Evolutionary conservation across 1,140 invertebrate species (phyloP), one percentile per base, ranked within the genome.

Genomic region (Tribolium castaneum): DNA sequence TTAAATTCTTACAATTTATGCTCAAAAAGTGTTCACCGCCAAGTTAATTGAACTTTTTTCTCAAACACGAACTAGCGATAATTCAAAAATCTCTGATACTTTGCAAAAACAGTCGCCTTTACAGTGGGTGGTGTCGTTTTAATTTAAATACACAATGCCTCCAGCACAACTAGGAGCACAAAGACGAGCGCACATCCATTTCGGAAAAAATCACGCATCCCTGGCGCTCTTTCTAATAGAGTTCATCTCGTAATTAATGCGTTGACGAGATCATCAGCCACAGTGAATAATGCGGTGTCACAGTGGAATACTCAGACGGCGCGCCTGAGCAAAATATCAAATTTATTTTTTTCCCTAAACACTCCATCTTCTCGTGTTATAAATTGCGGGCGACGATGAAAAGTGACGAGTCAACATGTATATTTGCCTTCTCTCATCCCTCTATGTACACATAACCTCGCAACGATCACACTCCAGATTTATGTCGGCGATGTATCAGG

Each of bases 321-420:
- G 16, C 39, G 71, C 25, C 45, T 54, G 71, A 54, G 49, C 71
- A 52, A 52, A 73, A 73, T 73, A 73, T 73, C 71, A 73, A 73
- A 73, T 73, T 73, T 73, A 52, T 51, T 73, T 73, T 73, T 45
- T 73, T 73, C 34, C 49, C 25, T 73, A 30, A 73, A 73, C 49
- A 73, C 71, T 73, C 71, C 45, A 73, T 73, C 71, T 73, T 73
- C 71, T 13, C n/a, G 45, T 6, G 14, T 49, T 73, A 54, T 73
- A 54, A 73, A 73, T 73, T 73, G 71, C 49, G 71, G 49, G 52
- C 52, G 71, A 73, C 71, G 71, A 73, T 73, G 71, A 73, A 73
- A 73, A 73, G 71, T 73, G 71, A 73, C 71, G 49, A 73, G 71
- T 73, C 71, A 73, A 73, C 71, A 54, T 73, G 71, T 73, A 73